These are phyloP conservation scores for Bugulina stolonifera DNA, from an alignment of 2,888 invertebrate species.

Conservation along the genomic window DNA sequence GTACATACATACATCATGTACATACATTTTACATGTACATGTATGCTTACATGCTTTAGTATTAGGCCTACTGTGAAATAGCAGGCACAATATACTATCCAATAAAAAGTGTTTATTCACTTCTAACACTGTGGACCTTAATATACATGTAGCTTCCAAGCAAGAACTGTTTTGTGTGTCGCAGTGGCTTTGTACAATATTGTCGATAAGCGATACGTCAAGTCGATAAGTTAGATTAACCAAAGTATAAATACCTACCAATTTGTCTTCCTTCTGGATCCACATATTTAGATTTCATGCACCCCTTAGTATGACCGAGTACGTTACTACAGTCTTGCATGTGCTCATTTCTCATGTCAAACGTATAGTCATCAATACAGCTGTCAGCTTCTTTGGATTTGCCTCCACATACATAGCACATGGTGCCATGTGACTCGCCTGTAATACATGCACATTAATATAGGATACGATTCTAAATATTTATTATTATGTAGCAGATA, in stretches of 20 bases:
- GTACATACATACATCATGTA: no score
- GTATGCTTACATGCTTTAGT: no score
- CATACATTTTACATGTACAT: no score
- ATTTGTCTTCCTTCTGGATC: slow-evolving; percentile 1
- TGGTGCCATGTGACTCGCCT: not conserved
- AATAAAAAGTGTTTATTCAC: no score
- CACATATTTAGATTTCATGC: slow-evolving; percentile 22
- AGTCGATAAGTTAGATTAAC: not conserved
- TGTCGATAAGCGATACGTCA: not conserved
- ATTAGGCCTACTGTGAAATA: no score
- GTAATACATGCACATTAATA: not conserved
- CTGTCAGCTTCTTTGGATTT: not conserved
- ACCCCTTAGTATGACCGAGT: slow-evolving; percentile 6
- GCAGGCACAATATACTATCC: no score
- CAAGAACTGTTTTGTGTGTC: not conserved
- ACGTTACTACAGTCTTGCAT: not conserved
- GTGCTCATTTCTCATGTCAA: not conserved
- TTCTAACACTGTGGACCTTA: no score
- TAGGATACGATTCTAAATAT: not conserved
- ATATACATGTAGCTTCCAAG: no score
- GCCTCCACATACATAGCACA: slow-evolving; percentile 6
- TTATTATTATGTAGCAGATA: not conserved
- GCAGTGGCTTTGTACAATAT: not conserved
- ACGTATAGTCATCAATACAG: slow-evolving; percentile 16
- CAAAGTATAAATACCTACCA: not conserved